phyloP scores from a whole-genome alignment of 2,113 vertebrate species.

The Macrotus californicus region DNA sequence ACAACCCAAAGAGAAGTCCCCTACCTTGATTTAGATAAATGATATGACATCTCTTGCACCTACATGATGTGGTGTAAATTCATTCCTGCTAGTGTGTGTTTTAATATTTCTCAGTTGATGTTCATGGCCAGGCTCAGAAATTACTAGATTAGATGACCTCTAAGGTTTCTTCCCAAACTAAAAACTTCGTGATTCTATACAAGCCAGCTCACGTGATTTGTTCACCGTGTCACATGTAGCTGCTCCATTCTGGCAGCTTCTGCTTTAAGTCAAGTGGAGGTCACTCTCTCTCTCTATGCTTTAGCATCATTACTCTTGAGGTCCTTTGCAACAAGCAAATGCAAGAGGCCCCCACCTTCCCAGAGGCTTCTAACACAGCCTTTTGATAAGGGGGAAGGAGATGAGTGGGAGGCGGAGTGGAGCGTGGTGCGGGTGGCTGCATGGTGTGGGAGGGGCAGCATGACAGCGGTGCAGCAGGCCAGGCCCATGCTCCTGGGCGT shows the following conservation, averaged over 20 bases:
- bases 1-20: background rate
- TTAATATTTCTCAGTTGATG: background rate
- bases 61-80: background rate
- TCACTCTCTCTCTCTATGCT: background rate
- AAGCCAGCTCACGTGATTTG: background rate
- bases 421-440: background rate
- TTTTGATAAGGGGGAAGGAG: background rate
- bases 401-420: rapidly evolving
- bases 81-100: background rate
- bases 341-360: background rate
- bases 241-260: background rate
- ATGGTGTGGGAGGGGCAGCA: background rate
- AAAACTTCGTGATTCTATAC: background rate
- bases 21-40: background rate
- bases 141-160: background rate
- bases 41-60: background rate
- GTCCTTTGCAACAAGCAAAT: background rate
- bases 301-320: background rate
- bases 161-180: background rate
- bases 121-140: background rate
- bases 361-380: background rate
- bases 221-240: background rate
- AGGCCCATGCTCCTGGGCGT: background rate
- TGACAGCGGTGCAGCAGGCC: background rate
- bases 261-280: background rate